A percentile compares a stretch with the other conserved stretches of the same genome.
phyloP scores from a whole-genome alignment of 1,140 invertebrate genomes.

The Leptonema lineaticorne region DNA sequence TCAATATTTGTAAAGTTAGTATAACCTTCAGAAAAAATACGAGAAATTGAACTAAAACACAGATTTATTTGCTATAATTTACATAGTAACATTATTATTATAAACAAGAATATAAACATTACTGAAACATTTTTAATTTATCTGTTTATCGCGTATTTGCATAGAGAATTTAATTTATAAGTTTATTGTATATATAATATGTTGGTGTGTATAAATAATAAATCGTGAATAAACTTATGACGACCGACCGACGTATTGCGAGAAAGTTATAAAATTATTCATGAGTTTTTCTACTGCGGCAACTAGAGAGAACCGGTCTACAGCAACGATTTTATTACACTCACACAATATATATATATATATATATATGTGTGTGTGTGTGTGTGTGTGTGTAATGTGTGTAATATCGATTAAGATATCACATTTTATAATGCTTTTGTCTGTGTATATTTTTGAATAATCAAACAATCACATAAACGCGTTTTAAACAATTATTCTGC shows the following conservation, averaged over 20 bases:
- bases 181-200: background rate
- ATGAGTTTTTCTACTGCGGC: background rate
- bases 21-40: too few relatives aligned
- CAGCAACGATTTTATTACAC: background rate
- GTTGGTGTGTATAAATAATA: background rate
- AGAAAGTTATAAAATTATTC: slow-evolving; percentile 12
- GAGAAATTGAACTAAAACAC: too few relatives aligned
- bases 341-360: too few relatives aligned
- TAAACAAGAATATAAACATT: background rate
- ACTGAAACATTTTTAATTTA: background rate
- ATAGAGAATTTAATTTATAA: too few relatives aligned
- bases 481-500: background rate
- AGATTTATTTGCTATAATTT: too few relatives aligned
- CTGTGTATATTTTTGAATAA: background rate
- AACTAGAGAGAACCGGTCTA: slow-evolving; percentile 1
- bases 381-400: too few relatives aligned
- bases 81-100: too few relatives aligned
- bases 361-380: too few relatives aligned
- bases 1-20: too few relatives aligned
- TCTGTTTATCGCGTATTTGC: background rate
- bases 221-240: background rate
- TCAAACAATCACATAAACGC: background rate
- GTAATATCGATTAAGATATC: slow-evolving; percentile 11
- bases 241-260: background rate
- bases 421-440: slow-evolving; percentile 5